Base-by-base conservation (phyloP, 2,797 vertebrate genomes). In the Lacerta bilineata region DNA sequence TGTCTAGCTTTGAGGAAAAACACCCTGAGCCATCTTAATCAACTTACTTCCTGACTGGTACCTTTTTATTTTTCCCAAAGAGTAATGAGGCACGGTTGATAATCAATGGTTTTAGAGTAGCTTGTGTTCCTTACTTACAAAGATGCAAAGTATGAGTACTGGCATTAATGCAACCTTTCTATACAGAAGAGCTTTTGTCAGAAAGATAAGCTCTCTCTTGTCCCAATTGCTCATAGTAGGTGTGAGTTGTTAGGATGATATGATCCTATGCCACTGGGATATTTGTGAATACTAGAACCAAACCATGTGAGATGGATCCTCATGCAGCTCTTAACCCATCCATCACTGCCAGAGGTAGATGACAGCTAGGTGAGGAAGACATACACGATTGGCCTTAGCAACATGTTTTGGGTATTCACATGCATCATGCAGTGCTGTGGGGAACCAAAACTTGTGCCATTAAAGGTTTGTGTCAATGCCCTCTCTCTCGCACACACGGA, bases 171-270 rank as follows among this genome's bases (percentile, higher is more conserved):
- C 20, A 17, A 25, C 66, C 50, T 41, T 59, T 68, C 29, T 80
- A 39, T 25, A 39, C 50, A 13, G 50, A 89, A 90, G 25, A n/a
- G 25, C 50, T 81, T 90, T 68, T 86, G 8, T 9, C 71, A 46
- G 2, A 17, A 0, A 0, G 0, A 11, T 27, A 59, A 17, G 27
- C 3, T 3, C 11, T 71, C 17, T 80, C 18, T 33, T n/a, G 41
- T 8, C 41, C 17, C 17, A n/a, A 20, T n/a, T 27, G 76, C 25
- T 20, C 41, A 23, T 15, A 50, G 9, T 69, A 7, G 29, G 36
- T 33, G 20, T 41, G 36, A 78, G 61, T 23, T 41, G 27, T 41
- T 78, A 11, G 5, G 7, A 75, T n/a, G 36, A 8, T 23, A 3
- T 64, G 71, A 61, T 61, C 7, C 5, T 59, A 66, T 43, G 8